Base-by-base conservation (phyloP, 2,888 invertebrate genomes). In the Ecliptopera silaceata region DNA sequence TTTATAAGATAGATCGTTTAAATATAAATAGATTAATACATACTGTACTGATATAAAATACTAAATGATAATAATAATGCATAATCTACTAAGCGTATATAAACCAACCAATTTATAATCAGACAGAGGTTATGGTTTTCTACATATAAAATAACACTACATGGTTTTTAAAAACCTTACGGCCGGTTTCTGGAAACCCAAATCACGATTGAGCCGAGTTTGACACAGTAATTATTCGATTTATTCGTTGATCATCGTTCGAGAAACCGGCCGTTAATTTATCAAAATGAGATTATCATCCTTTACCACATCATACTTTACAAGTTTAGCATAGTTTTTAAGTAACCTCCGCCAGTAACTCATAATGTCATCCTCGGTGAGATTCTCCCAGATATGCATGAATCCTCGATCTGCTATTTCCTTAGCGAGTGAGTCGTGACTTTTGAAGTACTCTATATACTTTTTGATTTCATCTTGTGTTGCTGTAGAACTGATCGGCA, bases 291-390 rank as follows among this genome's bases (percentile, higher is more conserved):
- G 82, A 75, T 88, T 82, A n/a, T 82, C 66, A 75, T 96, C 94
- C 65, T 90, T 84, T 20, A 80, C 77, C 6, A 95, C 93, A 63
- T 93, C 86, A 79, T 94, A 97, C 46, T 92, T 94, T 5, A 97
- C 75, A 41, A 97, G 87, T 74, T 94, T 94, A 1, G 94, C 90
- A 83, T 98, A 98, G 67, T 92, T 91, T 56, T 92, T 93, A 5
- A 99, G 82, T 53, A 98, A 87, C 64, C 92, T 94, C 65, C 91
- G 93, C 98, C 99, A 99, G 80, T 97, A 99, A 75, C 97, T 97
- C 63, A 91, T 92, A 0, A 99, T 93, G 82, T 98, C 96, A 52
- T 94, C 93, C 91, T 97, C 94, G 68, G 93, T 93, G 55, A 99
- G 91, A 86, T 97, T 94, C 52, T 96, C 92, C 94, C 95, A 95